phyloP scores from a whole-genome alignment of 2,797 vertebrate genomes.

The Psittacula derbiana region DNA sequence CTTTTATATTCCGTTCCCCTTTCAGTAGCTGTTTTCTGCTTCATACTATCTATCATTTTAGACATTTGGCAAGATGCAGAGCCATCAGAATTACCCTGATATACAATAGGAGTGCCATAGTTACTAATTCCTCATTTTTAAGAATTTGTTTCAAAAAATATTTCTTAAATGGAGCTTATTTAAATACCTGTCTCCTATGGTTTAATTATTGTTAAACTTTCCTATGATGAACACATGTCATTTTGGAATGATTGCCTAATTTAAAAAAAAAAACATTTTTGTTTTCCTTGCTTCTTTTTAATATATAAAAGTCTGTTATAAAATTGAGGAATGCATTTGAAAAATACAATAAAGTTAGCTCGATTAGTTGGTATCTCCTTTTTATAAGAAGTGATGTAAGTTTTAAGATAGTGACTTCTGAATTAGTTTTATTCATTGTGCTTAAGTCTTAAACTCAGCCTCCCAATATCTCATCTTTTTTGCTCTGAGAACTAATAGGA shows the following conservation, averaged over 20 bases:
- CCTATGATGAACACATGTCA: not conserved
- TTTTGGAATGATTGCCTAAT: not conserved
- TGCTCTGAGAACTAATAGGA: not conserved
- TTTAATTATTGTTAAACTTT: not conserved
- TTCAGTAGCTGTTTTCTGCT: not conserved
- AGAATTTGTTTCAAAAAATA: not conserved
- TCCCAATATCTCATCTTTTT: not conserved
- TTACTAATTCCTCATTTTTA: not conserved
- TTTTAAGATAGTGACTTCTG: not conserved
- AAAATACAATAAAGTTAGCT: not conserved
- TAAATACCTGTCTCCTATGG: not conserved
- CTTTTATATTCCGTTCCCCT: constrained; percentile 10
- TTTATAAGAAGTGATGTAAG: accelerated
- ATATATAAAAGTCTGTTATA: not conserved
- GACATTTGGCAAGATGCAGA: not conserved
- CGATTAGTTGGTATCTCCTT: not conserved
- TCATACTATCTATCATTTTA: constrained; percentile 24
- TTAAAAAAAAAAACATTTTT: not conserved
- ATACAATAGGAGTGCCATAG: not conserved
- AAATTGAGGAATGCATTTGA: not conserved
- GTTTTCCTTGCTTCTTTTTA: not conserved
- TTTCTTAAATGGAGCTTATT: not conserved
- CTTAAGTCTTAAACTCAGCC: not conserved
- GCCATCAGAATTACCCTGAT: not conserved
- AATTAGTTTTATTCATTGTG: not conserved